These are phyloP conservation scores for Saccostrea cuccullata DNA, from an alignment of 1,140 invertebrate genomes.

Conservation along the genomic window DNA sequence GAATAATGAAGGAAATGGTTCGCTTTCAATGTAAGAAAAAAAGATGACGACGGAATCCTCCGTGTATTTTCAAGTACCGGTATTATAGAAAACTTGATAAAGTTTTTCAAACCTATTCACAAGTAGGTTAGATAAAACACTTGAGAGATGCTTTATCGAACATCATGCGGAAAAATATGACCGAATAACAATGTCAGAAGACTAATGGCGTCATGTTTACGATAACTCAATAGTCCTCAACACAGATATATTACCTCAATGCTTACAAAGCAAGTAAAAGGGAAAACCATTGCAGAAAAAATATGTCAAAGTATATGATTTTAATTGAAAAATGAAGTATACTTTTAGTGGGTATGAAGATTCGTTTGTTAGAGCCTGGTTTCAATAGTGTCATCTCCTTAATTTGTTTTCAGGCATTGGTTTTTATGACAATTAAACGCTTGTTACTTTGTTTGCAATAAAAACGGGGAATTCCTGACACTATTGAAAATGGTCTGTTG, in stretches of 20 bases:
- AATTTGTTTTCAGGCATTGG: not conserved
- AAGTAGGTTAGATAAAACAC: not conserved
- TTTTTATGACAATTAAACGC: not conserved
- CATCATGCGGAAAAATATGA: not conserved
- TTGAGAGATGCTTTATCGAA: not conserved
- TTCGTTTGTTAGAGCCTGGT: not conserved
- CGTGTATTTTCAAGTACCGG: not conserved
- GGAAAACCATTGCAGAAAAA: not conserved
- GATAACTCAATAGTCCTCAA: not conserved
- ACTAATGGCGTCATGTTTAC: not conserved
- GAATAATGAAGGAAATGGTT: not conserved
- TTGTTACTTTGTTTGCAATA: not conserved
- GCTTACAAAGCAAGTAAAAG: not conserved
- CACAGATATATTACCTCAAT: not conserved
- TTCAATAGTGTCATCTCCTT: not conserved
- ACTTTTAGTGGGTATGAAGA: not conserved
- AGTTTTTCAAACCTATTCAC: not conserved
- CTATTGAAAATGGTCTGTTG: not conserved
- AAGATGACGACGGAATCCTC: not conserved
- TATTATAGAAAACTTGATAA: not conserved
- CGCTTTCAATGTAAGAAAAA: not conserved
- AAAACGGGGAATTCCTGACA: not conserved
- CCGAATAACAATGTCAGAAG: not conserved
- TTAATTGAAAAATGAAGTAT: slow-evolving; percentile 6
- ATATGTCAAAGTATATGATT: not conserved